These are phyloP conservation scores for Slavum lentiscoides DNA, from an alignment of 2,888 invertebrate genomes.

Conservation along the genomic window DNA sequence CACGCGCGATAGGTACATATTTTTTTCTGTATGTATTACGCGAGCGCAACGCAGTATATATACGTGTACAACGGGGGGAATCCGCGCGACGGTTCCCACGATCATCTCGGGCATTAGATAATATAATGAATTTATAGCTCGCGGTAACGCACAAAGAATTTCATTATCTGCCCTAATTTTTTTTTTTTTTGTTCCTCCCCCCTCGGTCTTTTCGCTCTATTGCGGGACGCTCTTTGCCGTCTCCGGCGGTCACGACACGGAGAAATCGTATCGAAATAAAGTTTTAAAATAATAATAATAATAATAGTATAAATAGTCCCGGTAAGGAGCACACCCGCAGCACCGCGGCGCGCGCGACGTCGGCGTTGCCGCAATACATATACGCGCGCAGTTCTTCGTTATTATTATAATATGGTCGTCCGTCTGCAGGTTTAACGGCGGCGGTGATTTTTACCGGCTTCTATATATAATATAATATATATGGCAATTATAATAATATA, in stretches of 20 bases:
- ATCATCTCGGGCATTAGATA: conserved; percentile 44
- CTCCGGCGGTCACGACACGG: conserved; percentile 25
- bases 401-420: too few relatives aligned
- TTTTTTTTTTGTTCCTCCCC: not conserved
- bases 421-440: not conserved
- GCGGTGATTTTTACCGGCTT: conserved; percentile 28
- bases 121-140: conserved; percentile 51
- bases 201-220: too few relatives aligned
- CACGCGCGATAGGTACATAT: not conserved
- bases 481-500: conserved; percentile 29
- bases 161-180: conserved; percentile 53
- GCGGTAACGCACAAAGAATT: conserved; percentile 53
- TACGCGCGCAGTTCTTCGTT: not conserved
- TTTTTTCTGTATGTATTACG: not conserved
- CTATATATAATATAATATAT: conserved; percentile 25
- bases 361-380: not conserved
- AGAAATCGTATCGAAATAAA: conserved; percentile 42
- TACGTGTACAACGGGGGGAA: not conserved
- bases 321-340: not conserved
- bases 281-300: not conserved
- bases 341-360: not conserved
- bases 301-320: not conserved
- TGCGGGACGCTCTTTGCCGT: not conserved
- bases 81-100: conserved; percentile 41
- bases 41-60: not conserved